Evolutionary conservation across 2,797 vertebrate genomes (phyloP).

Genomic region (Bradypus variegatus): DNA sequence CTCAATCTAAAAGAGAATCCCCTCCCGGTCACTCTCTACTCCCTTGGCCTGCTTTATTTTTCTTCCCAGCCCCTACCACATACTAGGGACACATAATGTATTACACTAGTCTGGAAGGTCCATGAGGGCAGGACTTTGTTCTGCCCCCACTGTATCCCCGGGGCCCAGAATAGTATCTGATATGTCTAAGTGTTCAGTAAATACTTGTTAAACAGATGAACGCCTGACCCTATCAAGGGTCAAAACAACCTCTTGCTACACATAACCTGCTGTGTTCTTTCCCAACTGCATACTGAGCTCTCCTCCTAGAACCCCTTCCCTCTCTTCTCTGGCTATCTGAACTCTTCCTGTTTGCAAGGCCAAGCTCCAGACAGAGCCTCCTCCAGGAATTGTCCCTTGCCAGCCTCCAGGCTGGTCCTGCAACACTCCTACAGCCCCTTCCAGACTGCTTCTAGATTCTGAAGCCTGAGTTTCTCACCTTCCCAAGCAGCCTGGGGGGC

Average conservation of each 20-base stretch:
- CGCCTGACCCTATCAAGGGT: neutral
- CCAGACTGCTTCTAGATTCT: neutral
- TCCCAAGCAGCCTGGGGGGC: neutral
- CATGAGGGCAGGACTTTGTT: neutral
- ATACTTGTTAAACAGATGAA: neutral
- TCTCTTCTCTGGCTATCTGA: neutral
- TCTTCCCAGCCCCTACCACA: neutral
- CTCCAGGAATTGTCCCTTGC: neutral
- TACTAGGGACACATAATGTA: neutral
- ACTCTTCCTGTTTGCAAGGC: conserved; percentile 11
- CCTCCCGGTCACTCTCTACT: neutral
- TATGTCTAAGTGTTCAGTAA: neutral
- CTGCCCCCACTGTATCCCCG: neutral
- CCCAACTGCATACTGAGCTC: neutral
- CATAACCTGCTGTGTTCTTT: neutral
- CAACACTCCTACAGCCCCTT: neutral
- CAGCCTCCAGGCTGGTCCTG: neutral
- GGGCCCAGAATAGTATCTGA: neutral
- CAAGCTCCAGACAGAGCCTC: neutral
- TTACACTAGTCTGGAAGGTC: neutral
- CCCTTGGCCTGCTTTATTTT: neutral
- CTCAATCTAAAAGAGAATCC: neutral
- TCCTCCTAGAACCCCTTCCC: neutral
- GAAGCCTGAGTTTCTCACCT: neutral
- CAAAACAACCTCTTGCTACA: neutral